These are phyloP conservation scores for Onychorhynchus coronatus DNA, from an alignment of 2,113 vertebrate species.

Conservation along the genomic window DNA sequence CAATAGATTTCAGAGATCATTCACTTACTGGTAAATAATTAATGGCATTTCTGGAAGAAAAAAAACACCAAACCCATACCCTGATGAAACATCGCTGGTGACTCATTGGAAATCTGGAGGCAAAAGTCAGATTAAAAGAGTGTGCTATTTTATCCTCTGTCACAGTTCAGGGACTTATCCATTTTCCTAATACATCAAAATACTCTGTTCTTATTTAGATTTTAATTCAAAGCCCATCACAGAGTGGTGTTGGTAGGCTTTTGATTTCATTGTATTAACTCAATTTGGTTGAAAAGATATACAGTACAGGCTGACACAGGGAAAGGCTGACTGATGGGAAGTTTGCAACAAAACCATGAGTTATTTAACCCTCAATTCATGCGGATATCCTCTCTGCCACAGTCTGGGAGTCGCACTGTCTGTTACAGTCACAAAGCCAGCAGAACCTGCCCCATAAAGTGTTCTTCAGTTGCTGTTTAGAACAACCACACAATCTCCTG, in stretches of 20 bases:
- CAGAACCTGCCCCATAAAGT: fast-evolving
- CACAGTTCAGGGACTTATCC: neutral
- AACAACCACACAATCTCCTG: neutral
- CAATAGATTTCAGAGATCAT: constrained; percentile 62
- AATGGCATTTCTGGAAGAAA: constrained; percentile 51
- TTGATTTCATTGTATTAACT: neutral
- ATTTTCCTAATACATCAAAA: neutral
- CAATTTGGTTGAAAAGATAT: neutral
- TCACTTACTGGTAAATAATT: constrained; percentile 70
- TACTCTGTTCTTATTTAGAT: neutral
- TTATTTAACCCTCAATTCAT: fast-evolving
- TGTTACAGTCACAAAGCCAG: neutral
- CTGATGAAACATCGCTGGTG: constrained; percentile 24
- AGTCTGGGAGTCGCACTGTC: neutral
- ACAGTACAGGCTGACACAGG: neutral
- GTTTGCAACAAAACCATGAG: neutral
- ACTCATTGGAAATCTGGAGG: constrained; percentile 1
- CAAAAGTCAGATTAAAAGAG: neutral
- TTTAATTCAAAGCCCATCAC: neutral
- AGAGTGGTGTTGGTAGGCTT: neutral
- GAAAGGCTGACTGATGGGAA: neutral
- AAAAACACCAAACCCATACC: neutral
- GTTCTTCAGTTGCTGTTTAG: neutral
- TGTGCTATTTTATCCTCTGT: neutral
- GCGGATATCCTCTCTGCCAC: fast-evolving